These are phyloP conservation scores for Brachypodius melanocephalos DNA, from an alignment of 2,113 vertebrate species.

Conservation along the genomic window DNA sequence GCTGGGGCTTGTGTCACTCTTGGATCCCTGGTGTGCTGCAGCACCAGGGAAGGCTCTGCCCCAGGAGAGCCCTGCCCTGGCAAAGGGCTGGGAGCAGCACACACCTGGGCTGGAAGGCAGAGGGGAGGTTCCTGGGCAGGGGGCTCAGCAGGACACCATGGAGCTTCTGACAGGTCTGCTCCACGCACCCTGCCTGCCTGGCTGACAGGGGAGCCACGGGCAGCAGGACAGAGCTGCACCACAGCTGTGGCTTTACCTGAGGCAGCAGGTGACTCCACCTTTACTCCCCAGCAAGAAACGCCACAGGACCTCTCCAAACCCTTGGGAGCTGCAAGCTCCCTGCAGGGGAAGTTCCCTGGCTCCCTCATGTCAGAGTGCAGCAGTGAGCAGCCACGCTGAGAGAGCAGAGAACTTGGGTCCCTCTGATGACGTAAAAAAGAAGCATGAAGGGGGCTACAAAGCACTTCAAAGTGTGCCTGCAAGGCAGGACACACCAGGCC, in stretches of 20 bases:
- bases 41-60: not conserved
- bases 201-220: accelerated
- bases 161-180: not conserved
- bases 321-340: accelerated
- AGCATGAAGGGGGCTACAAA: not conserved
- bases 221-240: not conserved
- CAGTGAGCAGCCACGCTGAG: accelerated
- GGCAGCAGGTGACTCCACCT: not conserved
- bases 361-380: not conserved
- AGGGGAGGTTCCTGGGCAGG: not conserved
- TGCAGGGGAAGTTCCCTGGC: not conserved
- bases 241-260: not conserved
- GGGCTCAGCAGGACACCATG: accelerated
- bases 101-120: accelerated
- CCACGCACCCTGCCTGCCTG: accelerated
- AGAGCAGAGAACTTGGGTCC: not conserved
- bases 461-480: not conserved
- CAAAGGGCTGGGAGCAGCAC: not conserved
- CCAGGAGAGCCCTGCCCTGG: accelerated
- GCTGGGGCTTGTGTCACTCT: not conserved
- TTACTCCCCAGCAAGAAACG: not conserved
- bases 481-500: not conserved
- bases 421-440: not conserved
- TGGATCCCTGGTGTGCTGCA: accelerated
- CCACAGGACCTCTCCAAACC: not conserved